A percentile compares a stretch with the other conserved stretches of the same genome.
phyloP scores from a whole-genome alignment of 2,113 vertebrate species.

The Butorides virescens region DNA sequence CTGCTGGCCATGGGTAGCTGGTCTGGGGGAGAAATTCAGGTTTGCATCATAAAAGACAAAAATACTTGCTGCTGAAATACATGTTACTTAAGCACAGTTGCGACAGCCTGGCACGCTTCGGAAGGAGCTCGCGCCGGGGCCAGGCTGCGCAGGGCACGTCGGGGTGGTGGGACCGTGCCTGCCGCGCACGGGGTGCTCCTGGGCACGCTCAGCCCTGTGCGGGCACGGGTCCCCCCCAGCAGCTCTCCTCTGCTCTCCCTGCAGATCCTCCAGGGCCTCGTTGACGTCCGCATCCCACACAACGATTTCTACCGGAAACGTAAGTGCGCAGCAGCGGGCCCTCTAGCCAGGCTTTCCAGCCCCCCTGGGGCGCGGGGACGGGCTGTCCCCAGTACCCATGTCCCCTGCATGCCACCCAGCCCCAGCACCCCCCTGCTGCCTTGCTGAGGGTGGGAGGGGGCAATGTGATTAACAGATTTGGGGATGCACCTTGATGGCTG shows the following conservation, averaged over 20 bases:
- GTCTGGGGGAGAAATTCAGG: neutral
- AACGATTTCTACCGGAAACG: constrained; percentile 90
- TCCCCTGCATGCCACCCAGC: neutral
- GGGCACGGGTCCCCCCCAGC: fast-evolving
- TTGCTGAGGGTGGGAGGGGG: neutral
- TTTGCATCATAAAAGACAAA: neutral
- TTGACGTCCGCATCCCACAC: constrained; percentile 88
- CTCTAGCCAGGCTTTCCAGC: neutral
- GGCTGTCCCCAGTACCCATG: fast-evolving
- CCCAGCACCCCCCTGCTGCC: neutral
- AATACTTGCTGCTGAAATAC: neutral
- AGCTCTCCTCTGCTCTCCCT: constrained; percentile 29
- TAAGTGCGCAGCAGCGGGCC: constrained; percentile 56
- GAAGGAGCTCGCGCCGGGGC: neutral
- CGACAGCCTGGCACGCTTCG: neutral
- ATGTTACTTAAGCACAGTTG: neutral
- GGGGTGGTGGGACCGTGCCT: fast-evolving
- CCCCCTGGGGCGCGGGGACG: fast-evolving
- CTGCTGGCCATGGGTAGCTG: neutral
- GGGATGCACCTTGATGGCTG: neutral
- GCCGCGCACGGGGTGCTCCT: neutral
- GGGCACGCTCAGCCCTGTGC: fast-evolving
- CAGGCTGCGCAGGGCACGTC: fast-evolving
- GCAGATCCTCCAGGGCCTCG: constrained; percentile 88
- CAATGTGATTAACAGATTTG: neutral